Base-by-base conservation (phyloP, 2,888 invertebrate genomes). In the Ernsta delagoae region DNA sequence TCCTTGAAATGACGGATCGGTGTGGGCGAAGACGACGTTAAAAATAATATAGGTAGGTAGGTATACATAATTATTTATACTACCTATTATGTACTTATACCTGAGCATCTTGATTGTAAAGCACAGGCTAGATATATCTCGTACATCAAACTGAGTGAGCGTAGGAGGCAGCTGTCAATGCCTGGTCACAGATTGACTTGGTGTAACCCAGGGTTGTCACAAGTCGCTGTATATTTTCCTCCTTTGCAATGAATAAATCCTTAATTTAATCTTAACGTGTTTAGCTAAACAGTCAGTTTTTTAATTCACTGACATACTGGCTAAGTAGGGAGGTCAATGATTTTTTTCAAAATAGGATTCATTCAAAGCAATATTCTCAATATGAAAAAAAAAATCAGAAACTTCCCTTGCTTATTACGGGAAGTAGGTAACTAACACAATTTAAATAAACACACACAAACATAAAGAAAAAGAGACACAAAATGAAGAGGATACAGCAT, bases 1-100 rank as follows among this genome's bases (percentile, higher is more conserved):
- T 72, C 72, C 31, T 66, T 60, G 53, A 43, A 71, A 74, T 74
- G 74, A 75, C 73, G 68, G 72, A 74, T 72, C 71, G 69, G 70
- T 45, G 45, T 45, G 45, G 45, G 45, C 45, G 45, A 45, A 45
- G 75, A 74, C 73, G 75, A 72, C 64, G 71, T 65, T 66, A 71
- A 71, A 74, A 71, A 70, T 70, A 71, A 71, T 57, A 53, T 63
- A 65, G 16, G 6, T 36, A 16, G 34, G 48, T n/a, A 39, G n/a
- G 48, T n/a, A n/a, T 12, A 12, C 12, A 5, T 50, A 6, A 39
- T 39, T 36, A 36, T 36, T 6, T 24, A 24, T n/a, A n/a, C n/a
- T 41, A 41, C 9, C 41, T 24, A 24, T 24, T 24, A 24, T 45
- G 4, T 45, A 45, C n/a, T 45, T 45, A 45, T 45, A 45, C 45